Evolutionary conservation across 1,140 invertebrate species (phyloP).

Genomic region (Nymphalis io): DNA sequence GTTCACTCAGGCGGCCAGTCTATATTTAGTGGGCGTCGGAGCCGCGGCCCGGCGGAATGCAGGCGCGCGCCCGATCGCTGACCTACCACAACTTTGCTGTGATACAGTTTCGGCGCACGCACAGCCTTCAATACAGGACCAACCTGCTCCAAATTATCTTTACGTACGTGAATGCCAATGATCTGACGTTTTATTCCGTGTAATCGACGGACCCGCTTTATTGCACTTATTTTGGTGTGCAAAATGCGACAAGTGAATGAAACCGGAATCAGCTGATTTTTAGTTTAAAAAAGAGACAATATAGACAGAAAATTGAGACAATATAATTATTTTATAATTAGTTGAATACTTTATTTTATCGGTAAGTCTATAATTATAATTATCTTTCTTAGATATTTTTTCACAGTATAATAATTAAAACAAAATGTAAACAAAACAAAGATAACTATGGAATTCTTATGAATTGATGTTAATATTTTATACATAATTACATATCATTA

Average conservation of each 20-base stretch:
- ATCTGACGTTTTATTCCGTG: conserved; percentile 18
- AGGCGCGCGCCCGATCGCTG: conserved; percentile 54
- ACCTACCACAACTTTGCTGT: conserved; percentile 70
- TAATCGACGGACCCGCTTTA: conserved; percentile 8
- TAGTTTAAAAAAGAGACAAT: too few relatives aligned
- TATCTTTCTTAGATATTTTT: too few relatives aligned
- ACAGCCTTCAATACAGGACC: conserved; percentile 37
- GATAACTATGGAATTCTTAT: too few relatives aligned
- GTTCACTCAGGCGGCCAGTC: conserved; percentile 60
- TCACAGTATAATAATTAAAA: too few relatives aligned
- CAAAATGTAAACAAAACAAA: too few relatives aligned
- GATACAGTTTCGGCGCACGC: conserved; percentile 64
- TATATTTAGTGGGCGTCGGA: conserved; percentile 71
- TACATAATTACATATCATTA: too few relatives aligned
- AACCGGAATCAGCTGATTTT: not conserved
- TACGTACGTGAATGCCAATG: conserved; percentile 25
- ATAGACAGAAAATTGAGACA: too few relatives aligned
- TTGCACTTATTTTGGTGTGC: not conserved
- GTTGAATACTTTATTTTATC: too few relatives aligned
- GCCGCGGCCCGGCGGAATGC: conserved; percentile 61
- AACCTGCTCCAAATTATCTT: conserved; percentile 35
- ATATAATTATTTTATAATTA: too few relatives aligned
- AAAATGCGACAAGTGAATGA: not conserved
- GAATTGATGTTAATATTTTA: too few relatives aligned
- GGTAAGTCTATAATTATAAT: too few relatives aligned